A percentile compares a stretch with the other conserved stretches of the same genome.
Evolutionary conservation across 2,888 invertebrate species (phyloP).

Genomic region (Andrena camellia): DNA sequence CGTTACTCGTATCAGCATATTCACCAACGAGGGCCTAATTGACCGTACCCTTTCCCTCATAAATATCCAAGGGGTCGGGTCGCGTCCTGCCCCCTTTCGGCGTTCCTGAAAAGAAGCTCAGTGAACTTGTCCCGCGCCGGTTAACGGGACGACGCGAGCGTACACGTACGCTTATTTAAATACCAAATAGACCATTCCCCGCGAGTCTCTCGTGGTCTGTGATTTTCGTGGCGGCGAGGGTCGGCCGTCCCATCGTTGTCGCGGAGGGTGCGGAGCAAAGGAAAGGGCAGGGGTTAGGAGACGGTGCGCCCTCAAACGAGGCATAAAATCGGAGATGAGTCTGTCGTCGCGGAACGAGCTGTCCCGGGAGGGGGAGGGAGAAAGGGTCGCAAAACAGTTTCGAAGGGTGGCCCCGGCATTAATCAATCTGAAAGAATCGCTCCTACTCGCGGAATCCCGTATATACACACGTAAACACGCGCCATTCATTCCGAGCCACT

Average conservation of each 20-base stretch:
- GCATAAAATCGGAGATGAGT: conserved; percentile 78
- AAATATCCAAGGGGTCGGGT: conserved; percentile 43
- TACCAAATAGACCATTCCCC: conserved; percentile 71
- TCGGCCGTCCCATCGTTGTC: conserved; percentile 27
- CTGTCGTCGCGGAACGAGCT: conserved; percentile 70
- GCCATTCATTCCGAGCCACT: conserved; percentile 19
- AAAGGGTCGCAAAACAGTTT: conserved; percentile 66
- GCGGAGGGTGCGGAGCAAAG: conserved; percentile 34
- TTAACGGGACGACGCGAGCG: conserved; percentile 42
- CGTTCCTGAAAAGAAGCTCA: conserved; percentile 56
- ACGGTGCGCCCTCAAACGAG: conserved; percentile 71
- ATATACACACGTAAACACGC: background rate
- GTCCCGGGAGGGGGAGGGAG: conserved; percentile 6
- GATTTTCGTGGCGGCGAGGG: conserved; percentile 69
- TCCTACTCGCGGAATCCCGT: conserved; percentile 9
- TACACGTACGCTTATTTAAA: conserved; percentile 71
- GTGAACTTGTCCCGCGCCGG: conserved; percentile 56
- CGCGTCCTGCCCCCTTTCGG: background rate
- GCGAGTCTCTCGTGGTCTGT: conserved; percentile 68
- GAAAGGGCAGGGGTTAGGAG: conserved; percentile 40
- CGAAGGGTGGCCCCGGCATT: conserved; percentile 67
- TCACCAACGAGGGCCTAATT: conserved; percentile 43
- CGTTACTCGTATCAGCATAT: conserved; percentile 34
- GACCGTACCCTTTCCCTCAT: conserved; percentile 46
- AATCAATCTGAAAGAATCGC: conserved; percentile 74